phyloP scores from a whole-genome alignment of 2,888 invertebrate species.

The Phymatocera aterrima region DNA sequence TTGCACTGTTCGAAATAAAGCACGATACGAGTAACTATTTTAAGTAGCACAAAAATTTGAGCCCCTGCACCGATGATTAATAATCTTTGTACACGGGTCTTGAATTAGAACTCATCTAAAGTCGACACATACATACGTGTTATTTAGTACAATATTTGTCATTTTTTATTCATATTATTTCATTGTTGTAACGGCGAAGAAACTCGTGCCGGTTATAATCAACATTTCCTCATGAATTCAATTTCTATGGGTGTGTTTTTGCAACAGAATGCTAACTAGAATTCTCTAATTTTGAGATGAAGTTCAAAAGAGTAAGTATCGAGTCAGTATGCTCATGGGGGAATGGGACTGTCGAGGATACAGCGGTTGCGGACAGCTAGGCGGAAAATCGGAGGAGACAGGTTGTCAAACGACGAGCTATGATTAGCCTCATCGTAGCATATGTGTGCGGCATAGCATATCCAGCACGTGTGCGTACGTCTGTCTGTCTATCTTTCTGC shows the following conservation, averaged over 20 bases:
- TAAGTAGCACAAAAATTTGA: neutral
- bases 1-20: neutral
- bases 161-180: neutral
- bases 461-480: slow-evolving; percentile 61
- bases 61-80: neutral
- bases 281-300: neutral
- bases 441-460: slow-evolving; percentile 60
- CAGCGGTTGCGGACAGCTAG: slow-evolving; percentile 64
- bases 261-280: neutral
- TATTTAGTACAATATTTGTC: neutral
- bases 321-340: neutral
- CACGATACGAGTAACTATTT: neutral
- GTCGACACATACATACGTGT: too few species aligned
- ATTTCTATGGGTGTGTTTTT: neutral
- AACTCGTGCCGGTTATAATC: neutral
- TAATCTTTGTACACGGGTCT: slow-evolving; percentile 13
- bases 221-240: neutral
- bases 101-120: slow-evolving; percentile 20
- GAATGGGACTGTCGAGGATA: slow-evolving; percentile 50
- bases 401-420: slow-evolving; percentile 73
- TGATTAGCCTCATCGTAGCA: slow-evolving; percentile 68
- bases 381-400: slow-evolving; percentile 74
- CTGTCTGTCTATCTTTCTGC: slow-evolving; percentile 57
- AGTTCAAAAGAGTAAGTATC: slow-evolving; percentile 42
- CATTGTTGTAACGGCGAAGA: neutral